Percentiles rank a stretch among this genome's conserved stretches.
These are phyloP conservation scores for Eulacestoma nigropectus DNA, from an alignment of 2,113 vertebrate species.

Conservation along the genomic window DNA sequence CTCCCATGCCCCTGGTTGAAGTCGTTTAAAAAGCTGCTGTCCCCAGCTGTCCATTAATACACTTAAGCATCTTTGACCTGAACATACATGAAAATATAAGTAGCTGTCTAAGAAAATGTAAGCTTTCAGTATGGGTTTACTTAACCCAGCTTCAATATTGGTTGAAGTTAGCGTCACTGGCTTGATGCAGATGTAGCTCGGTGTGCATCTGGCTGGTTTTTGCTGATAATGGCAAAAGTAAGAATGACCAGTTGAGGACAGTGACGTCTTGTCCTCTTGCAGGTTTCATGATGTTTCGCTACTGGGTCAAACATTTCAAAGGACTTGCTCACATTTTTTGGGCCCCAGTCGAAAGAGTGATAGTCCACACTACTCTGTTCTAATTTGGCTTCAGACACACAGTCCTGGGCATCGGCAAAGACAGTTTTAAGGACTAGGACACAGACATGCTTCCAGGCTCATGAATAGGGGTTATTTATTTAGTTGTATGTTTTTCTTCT, in stretches of 20 bases:
- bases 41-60: background rate
- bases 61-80: background rate
- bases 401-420: background rate
- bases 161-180: background rate
- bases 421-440: background rate
- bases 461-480: background rate
- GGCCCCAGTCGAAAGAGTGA: background rate
- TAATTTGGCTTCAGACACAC: background rate
- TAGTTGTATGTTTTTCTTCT: background rate
- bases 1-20: background rate
- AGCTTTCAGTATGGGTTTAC: background rate
- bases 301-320: background rate
- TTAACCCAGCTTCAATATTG: background rate
- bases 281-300: background rate
- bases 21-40: background rate
- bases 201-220: background rate
- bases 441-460: background rate
- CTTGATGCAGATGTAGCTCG: background rate
- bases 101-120: background rate
- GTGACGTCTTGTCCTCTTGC: background rate
- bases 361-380: background rate
- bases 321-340: background rate
- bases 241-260: background rate
- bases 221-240: background rate
- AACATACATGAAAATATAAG: background rate